Evolutionary conservation across 2,888 invertebrate species (phyloP).

Genomic region (Eupithecia exiguata): DNA sequence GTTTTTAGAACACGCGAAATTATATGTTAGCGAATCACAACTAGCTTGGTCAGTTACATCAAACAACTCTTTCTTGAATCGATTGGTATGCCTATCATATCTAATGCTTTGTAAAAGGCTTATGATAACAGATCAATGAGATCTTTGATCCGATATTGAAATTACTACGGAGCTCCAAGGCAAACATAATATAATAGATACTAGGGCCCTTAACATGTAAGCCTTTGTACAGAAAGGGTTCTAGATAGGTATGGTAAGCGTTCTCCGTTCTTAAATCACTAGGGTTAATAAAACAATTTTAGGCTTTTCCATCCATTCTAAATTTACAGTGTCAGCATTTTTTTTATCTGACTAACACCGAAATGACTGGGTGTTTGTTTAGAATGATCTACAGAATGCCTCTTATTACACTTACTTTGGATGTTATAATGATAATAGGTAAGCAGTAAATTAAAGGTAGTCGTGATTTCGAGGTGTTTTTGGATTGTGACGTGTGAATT

Average conservation of each 20-base stretch:
- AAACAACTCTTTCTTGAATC: neutral
- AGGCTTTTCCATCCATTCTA: neutral
- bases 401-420: neutral
- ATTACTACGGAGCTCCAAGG: neutral
- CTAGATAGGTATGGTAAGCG: neutral
- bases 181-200: neutral
- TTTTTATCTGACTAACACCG: neutral
- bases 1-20: neutral
- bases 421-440: neutral
- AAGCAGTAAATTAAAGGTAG: neutral
- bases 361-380: neutral
- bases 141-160: constrained; percentile 5
- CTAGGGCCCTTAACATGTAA: neutral
- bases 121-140: neutral
- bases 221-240: neutral
- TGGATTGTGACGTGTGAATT: too few species aligned
- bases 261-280: neutral
- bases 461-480: too few species aligned
- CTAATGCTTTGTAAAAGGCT: neutral
- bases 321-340: neutral
- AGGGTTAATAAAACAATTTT: neutral
- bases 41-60: neutral
- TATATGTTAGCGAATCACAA: neutral
- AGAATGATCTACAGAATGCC: neutral
- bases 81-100: neutral